Percentiles rank a stretch among this genome's conserved stretches.
These are phyloP conservation scores for Axinella damicornis DNA, from an alignment of 37 sponge, comb jelly and placozoan species.

Conservation along the genomic window DNA sequence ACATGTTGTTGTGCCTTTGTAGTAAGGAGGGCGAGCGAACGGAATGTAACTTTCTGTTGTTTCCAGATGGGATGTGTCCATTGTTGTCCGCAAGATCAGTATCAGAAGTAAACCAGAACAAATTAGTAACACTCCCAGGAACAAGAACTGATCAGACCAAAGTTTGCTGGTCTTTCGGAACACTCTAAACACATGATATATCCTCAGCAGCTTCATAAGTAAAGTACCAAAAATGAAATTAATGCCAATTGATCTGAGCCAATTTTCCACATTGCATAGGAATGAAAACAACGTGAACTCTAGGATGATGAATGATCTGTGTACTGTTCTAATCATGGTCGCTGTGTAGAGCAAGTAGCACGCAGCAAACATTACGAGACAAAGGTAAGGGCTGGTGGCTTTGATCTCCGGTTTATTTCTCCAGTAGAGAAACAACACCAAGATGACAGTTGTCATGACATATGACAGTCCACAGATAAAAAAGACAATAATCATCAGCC, in stretches of 20 bases:
- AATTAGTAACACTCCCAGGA: constrained; percentile 7
- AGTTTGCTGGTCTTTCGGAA: constrained; percentile 15
- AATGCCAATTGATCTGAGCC: constrained; percentile 25
- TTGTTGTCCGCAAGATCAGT: constrained; percentile 20
- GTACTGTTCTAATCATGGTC: background rate
- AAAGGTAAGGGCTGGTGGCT: constrained; percentile 36
- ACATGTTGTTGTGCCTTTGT: background rate
- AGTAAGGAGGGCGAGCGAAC: constrained; percentile 15
- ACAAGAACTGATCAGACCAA: constrained; percentile 25
- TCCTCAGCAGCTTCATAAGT: constrained; percentile 19
- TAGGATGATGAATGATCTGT: background rate
- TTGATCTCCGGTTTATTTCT: constrained; percentile 38
- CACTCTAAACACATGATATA: constrained; percentile 13
- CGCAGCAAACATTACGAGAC: constrained; percentile 31
- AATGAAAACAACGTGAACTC: background rate
- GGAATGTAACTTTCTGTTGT: background rate
- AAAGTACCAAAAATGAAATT: constrained; percentile 28
- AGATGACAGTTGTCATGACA: constrained; percentile 4
- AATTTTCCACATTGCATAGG: constrained; percentile 19
- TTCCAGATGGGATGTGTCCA: background rate
- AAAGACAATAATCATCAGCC: background rate
- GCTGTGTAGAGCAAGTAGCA: constrained; percentile 22
- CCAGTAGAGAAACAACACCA: constrained; percentile 1
- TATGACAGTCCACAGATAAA: background rate
- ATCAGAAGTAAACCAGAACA: background rate